Percentiles rank a stretch among this genome's conserved stretches.
Conservation (phyloP, 2,888 invertebrate species). For the Tinea semifulvella region DNA sequence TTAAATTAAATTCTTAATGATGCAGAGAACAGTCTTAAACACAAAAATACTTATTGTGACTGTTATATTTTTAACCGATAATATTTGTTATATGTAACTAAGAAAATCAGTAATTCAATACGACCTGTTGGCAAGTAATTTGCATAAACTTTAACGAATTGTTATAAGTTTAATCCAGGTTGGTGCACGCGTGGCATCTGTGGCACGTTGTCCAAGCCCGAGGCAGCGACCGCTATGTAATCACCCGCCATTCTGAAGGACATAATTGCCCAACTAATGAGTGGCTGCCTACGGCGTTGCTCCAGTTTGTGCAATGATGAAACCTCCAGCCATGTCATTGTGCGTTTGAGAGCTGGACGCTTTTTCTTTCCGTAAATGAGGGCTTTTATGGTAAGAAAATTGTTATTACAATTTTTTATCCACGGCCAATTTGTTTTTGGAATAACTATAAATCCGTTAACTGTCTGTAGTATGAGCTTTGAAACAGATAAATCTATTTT, state of each 20-base stretch:
- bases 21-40: no score
- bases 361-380: background rate
- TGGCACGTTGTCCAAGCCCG: slow-evolving; percentile 31
- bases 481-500: no score
- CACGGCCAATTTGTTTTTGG: no score
- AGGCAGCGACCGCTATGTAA: slow-evolving; percentile 42
- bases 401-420: no score
- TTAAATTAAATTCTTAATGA: no score
- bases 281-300: slow-evolving; percentile 45
- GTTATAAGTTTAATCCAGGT: slow-evolving; percentile 10
- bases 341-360: background rate
- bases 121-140: background rate
- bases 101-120: slow-evolving; percentile 7
- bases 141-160: slow-evolving; percentile 1
- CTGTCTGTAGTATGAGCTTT: no score
- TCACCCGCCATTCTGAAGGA: slow-evolving; percentile 56
- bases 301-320: slow-evolving; percentile 52
- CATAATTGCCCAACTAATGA: slow-evolving; percentile 59
- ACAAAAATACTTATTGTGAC: no score
- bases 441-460: no score
- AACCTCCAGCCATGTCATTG: slow-evolving; percentile 21
- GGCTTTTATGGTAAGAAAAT: background rate
- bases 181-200: slow-evolving; percentile 39
- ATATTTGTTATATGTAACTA: no score
- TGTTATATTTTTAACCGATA: no score